A percentile compares a stretch with the other conserved stretches of the same genome.
Evolutionary conservation across 2,888 invertebrate genomes (phyloP).

Genomic region (Agriopis aurantiaria): DNA sequence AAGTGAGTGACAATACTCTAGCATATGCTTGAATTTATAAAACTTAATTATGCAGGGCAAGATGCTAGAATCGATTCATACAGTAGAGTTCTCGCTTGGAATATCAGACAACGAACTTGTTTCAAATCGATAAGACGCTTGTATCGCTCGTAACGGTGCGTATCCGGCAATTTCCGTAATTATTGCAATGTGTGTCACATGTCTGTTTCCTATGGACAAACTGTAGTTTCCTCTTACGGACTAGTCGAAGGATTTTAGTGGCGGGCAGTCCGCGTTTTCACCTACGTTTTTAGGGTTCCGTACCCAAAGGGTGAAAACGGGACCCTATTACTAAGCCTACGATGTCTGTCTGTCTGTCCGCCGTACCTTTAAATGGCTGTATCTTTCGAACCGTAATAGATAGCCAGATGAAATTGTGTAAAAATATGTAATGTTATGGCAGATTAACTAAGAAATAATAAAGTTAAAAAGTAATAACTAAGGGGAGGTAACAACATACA

Average conservation of each 20-base stretch:
- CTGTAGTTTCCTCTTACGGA: conserved; percentile 40
- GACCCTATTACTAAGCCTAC: no score
- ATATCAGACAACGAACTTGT: conserved; percentile 58
- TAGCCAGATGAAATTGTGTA: no score
- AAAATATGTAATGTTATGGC: no score
- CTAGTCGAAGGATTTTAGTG: conserved; percentile 18
- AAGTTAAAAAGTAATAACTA: no score
- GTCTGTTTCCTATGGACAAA: conserved; percentile 49
- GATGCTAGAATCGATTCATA: neutral
- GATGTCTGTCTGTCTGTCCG: no score
- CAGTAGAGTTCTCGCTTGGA: conserved; percentile 5
- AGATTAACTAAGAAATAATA: no score
- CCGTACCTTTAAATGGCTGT: no score
- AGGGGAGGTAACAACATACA: no score
- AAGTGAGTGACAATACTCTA: neutral
- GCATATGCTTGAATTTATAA: neutral
- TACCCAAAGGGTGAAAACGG: no score
- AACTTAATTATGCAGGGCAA: neutral
- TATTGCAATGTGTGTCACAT: conserved; percentile 50
- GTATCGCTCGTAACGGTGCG: conserved; percentile 50
- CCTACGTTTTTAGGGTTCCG: neutral
- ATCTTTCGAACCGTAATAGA: no score
- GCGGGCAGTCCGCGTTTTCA: neutral
- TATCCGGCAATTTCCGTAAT: conserved; percentile 51
- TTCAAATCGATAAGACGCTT: conserved; percentile 72